Percentiles rank a stretch among this genome's conserved stretches.
These are phyloP conservation scores for Punctoribates punctum DNA, from an alignment of 2,888 invertebrate species.

Conservation along the genomic window DNA sequence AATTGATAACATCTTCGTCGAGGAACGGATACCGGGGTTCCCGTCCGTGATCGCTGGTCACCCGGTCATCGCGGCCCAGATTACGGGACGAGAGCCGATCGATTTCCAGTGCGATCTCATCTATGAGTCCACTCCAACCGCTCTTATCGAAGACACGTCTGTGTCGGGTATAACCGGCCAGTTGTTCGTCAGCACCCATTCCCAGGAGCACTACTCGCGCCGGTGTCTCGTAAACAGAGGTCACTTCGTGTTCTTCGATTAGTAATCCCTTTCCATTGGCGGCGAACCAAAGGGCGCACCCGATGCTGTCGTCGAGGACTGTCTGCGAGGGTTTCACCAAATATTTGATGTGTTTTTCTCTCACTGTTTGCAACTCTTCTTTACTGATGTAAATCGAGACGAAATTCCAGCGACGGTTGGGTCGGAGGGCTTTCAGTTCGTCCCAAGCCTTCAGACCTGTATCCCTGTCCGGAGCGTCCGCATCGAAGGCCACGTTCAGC, in stretches of 20 bases:
- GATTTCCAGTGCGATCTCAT: constrained; percentile 73
- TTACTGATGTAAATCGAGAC: constrained; percentile 53
- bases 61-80: constrained; percentile 84
- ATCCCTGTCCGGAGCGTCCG: constrained; percentile 74
- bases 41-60: constrained; percentile 79
- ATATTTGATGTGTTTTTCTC: constrained; percentile 64
- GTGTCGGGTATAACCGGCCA: constrained; percentile 90
- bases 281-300: constrained; percentile 92
- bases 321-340: constrained; percentile 80
- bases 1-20: constrained; percentile 60
- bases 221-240: constrained; percentile 26
- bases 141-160: constrained; percentile 58
- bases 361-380: constrained; percentile 47
- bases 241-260: constrained; percentile 14
- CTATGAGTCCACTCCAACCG: constrained; percentile 59
- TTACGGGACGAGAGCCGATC: constrained; percentile 81
- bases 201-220: constrained; percentile 73
- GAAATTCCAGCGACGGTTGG: constrained; percentile 75
- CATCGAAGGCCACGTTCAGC: constrained; percentile 85
- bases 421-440: constrained; percentile 67
- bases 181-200: constrained; percentile 94
- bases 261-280: constrained; percentile 65
- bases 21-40: constrained; percentile 62
- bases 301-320: constrained; percentile 91
- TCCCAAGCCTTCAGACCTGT: constrained; percentile 68